These are phyloP conservation scores for Peromyscus maniculatus DNA, from an alignment of 2,113 vertebrate species.

Conservation along the genomic window DNA sequence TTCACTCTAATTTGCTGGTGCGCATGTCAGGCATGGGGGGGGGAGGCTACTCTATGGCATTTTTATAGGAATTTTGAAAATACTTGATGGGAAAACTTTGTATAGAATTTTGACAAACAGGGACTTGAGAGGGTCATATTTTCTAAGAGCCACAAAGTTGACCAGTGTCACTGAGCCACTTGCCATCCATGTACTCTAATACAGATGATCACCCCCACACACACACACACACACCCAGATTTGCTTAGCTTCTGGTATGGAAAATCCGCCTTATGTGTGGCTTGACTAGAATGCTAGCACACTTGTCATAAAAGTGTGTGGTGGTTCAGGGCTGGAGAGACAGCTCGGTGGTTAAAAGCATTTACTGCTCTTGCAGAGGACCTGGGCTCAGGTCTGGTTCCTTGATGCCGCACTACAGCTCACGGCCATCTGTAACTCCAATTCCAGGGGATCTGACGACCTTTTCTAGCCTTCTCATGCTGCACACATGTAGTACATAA, in stretches of 20 bases:
- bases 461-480: not conserved
- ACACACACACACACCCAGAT: not conserved
- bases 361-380: not conserved
- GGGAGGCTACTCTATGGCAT: not conserved
- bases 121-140: slow-evolving; percentile 61
- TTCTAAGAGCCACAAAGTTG: slow-evolving; percentile 69
- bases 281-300: not conserved
- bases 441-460: not conserved
- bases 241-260: not conserved
- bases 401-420: not conserved
- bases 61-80: not conserved
- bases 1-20: not conserved
- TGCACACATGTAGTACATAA: not conserved
- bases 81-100: not conserved
- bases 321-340: not conserved
- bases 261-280: accelerated
- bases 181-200: slow-evolving; percentile 56
- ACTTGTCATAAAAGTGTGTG: not conserved
- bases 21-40: accelerated
- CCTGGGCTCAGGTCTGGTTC: not conserved
- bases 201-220: not conserved
- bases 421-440: not conserved
- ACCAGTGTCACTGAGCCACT: slow-evolving; percentile 63
- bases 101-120: not conserved
- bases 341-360: not conserved